Evolutionary conservation across 2,113 vertebrate species (phyloP).

Genomic region (Acrocephalus arundinaceus): DNA sequence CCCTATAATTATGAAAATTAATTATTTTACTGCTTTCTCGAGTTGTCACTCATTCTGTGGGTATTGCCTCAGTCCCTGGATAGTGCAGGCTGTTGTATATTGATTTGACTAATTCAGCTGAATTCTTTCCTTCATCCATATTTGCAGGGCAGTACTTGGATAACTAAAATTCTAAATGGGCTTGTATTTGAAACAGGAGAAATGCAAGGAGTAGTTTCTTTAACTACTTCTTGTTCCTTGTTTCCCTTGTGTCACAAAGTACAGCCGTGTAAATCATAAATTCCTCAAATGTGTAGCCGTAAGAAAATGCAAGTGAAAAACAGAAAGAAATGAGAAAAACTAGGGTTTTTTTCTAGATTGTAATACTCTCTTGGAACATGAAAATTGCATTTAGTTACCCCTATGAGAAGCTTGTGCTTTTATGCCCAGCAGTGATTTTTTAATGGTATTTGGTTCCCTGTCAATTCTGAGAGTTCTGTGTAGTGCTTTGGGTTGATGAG

Average conservation of each 20-base stretch:
- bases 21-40: neutral
- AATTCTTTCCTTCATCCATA: neutral
- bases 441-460: neutral
- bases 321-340: neutral
- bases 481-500: neutral
- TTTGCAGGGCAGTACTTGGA: neutral
- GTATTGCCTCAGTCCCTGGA: neutral
- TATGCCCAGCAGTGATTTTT: neutral
- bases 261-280: neutral
- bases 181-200: neutral
- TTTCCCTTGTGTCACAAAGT: neutral
- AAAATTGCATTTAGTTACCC: neutral
- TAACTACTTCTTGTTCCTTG: neutral
- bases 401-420: neutral
- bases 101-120: neutral
- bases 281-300: neutral
- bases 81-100: neutral
- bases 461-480: neutral
- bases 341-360: neutral
- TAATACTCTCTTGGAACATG: neutral
- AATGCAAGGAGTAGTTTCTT: neutral
- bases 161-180: neutral
- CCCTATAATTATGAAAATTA: neutral
- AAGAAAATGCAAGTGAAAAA: neutral
- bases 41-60: neutral